Percentiles rank a stretch among this genome's conserved stretches.
Evolutionary conservation across 2,113 vertebrate genomes (phyloP).

Genomic region (Boulengeromyrus knoepffleri): DNA sequence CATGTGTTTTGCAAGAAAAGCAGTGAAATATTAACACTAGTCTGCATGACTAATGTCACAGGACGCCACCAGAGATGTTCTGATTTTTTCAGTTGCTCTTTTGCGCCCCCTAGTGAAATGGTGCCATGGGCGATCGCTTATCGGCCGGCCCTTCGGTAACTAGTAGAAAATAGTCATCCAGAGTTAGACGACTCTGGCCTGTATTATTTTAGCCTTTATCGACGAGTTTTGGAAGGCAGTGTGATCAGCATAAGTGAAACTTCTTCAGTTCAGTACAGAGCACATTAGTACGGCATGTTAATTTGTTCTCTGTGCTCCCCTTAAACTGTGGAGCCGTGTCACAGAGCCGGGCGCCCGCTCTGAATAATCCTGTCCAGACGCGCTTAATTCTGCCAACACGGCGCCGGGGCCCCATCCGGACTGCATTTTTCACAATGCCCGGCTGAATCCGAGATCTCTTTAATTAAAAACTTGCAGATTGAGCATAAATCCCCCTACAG

Average conservation of each 20-base stretch:
- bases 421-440: background rate
- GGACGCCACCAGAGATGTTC: background rate
- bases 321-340: background rate
- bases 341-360: background rate
- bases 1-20: background rate
- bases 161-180: background rate
- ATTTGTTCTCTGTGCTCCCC: background rate
- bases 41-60: background rate
- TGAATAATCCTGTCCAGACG: background rate
- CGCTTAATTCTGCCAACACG: background rate
- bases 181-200: background rate
- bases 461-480: conserved; percentile 9
- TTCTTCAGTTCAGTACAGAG: background rate
- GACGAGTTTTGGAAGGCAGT: background rate
- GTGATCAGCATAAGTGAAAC: background rate
- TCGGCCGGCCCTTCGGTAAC: background rate
- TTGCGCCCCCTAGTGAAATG: background rate
- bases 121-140: background rate
- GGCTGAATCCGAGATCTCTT: background rate
- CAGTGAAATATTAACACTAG: background rate
- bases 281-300: background rate
- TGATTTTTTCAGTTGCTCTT: background rate
- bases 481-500: background rate
- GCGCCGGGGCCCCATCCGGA: background rate
- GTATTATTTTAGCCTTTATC: background rate